Conservation (phyloP, 1,140 invertebrate genomes). For the Caenorhabditis briggsae region DNA sequence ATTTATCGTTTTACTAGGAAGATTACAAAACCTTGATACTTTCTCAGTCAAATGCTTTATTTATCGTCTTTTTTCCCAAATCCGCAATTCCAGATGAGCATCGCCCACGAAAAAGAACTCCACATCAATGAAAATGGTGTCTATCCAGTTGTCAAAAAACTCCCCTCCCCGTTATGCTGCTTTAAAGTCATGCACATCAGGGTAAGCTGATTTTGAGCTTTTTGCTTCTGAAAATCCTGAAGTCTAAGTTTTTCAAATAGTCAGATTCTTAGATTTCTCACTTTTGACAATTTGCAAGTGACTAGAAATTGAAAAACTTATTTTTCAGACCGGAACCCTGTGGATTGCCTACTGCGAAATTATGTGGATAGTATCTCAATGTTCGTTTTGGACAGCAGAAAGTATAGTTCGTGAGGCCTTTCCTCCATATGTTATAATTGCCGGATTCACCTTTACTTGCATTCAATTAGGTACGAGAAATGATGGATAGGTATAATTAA, state of each 20-base stretch:
- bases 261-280: no score
- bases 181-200: slow-evolving; percentile 48
- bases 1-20: no score
- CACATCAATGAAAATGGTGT: slow-evolving; percentile 39
- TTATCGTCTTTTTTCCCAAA: no score
- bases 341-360: slow-evolving; percentile 43
- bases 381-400: slow-evolving; percentile 35
- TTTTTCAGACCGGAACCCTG: slow-evolving; percentile 4
- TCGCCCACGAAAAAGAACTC: slow-evolving; percentile 29
- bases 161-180: slow-evolving; percentile 20
- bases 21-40: no score
- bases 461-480: slow-evolving; percentile 5
- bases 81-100: slow-evolving; percentile 20
- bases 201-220: neutral
- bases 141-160: slow-evolving; percentile 34
- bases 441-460: slow-evolving; percentile 10
- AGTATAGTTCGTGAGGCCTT: slow-evolving; percentile 35
- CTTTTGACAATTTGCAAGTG: no score
- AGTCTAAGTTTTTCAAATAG: no score
- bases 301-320: no score
- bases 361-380: slow-evolving; percentile 44
- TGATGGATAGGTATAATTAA: neutral
- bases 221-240: no score
- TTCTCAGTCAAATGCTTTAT: no score
- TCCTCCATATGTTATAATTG: slow-evolving; percentile 18